Evolutionary conservation across 2,113 vertebrate genomes (phyloP), one percentile per base, ranked within the genome.

Genomic region (Laterallus jamaicensis): DNA sequence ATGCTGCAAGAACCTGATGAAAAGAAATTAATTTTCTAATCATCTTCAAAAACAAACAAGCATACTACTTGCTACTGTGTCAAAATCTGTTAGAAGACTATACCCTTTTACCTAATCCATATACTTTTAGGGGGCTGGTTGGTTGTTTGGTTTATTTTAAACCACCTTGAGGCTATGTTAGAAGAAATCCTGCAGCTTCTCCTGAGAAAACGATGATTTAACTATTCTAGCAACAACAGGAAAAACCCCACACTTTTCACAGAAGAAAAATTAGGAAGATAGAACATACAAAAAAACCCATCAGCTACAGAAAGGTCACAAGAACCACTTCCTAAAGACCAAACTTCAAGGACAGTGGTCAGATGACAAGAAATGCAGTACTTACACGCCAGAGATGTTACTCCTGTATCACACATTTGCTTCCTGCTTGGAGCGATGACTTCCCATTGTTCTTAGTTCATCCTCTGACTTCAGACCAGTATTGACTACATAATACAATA

Each of bases 401-500:
- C 24, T 62, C 26, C 22, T 67, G 16, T 29, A 37, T 22, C 19
- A 22, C 5, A 28, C 3, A 40, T 35, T 67, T 68, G n/a, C 52
- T 63, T 78, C 32, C 28, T 60, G 52, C 17, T 10, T 19, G 24
- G 40, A 59, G 13, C 55, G 74, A 4, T 8, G 10, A 62, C 20
- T 35, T 81, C 6, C 6, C 11, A 9, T 18, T 24, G 20, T 13
- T 81, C 32, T 35, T 17, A 29, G 40, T 7, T 20, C 5, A 8
- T 42, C 25, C 37, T 29, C 64, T 54, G 55, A 78, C 37, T 71
- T 82, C 67, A 87, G 39, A 76, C 12, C 20, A 69, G 44, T 0
- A 0, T 11, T 32, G 24, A 28, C 26, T 44, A 18, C 0, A 0
- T 18, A 47, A 47, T 18, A 47, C 44, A 47, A 44, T 44, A 44